These are phyloP conservation scores for Charina bottae DNA, from an alignment of 2,113 vertebrate species.

Conservation along the genomic window DNA sequence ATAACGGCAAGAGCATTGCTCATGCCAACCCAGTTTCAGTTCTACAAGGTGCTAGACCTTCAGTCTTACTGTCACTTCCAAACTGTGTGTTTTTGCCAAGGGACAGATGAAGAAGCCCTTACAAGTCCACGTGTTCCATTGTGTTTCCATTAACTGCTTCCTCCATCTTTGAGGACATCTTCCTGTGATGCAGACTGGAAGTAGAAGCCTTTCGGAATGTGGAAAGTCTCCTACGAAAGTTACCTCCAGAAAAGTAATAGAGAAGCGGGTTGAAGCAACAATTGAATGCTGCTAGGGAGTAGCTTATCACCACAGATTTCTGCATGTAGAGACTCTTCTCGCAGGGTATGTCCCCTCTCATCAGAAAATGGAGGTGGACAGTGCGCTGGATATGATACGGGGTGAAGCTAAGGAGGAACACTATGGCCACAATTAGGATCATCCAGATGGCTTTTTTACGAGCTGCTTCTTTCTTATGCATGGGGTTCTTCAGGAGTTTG, in stretches of 20 bases:
- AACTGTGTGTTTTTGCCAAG: not conserved
- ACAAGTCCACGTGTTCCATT: not conserved
- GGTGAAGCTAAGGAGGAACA: conserved; percentile 91
- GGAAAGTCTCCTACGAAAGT: conserved; percentile 85
- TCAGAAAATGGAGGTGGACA: conserved; percentile 80
- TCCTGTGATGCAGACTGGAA: conserved; percentile 68
- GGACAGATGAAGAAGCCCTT: rapidly evolving
- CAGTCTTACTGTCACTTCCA: not conserved
- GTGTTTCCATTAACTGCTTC: conserved; percentile 58
- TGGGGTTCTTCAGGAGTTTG: conserved; percentile 79
- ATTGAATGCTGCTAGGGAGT: conserved; percentile 90
- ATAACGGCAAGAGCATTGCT: not conserved
- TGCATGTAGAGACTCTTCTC: conserved; percentile 79
- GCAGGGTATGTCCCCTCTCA: conserved; percentile 59
- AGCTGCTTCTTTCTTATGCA: conserved; percentile 75
- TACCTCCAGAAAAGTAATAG: conserved; percentile 94
- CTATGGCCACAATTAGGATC: conserved; percentile 89
- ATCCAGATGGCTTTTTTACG: conserved; percentile 86
- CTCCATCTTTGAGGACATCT: conserved; percentile 65
- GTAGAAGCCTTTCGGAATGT: conserved; percentile 80
- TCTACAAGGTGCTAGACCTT: not conserved
- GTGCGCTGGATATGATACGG: conserved; percentile 94
- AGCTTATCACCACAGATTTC: conserved; percentile 89
- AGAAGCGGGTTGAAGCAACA: conserved; percentile 94
- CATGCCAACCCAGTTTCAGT: not conserved